Evolutionary conservation across 2,888 invertebrate genomes (phyloP).

Genomic region (Abrostola triplasia): DNA sequence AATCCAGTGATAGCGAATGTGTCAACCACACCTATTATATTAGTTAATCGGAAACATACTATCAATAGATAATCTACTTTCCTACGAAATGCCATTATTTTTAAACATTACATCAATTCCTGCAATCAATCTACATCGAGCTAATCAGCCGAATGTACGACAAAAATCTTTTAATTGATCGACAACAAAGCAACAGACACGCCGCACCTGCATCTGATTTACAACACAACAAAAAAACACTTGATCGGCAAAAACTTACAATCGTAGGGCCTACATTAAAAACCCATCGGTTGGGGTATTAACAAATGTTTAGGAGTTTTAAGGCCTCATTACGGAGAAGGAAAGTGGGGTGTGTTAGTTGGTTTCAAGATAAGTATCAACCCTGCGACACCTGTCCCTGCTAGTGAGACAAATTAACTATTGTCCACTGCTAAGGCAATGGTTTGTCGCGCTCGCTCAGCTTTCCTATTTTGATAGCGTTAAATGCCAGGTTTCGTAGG

Average conservation of each 20-base stretch:
- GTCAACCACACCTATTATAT: too few species aligned
- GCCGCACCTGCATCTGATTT: constrained; percentile 55
- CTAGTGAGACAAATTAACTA: constrained; percentile 26
- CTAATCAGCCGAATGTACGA: constrained; percentile 14
- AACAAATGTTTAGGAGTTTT: constrained; percentile 80
- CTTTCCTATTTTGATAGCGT: neutral
- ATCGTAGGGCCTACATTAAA: constrained; percentile 72
- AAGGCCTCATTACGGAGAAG: constrained; percentile 72
- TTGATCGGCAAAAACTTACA: constrained; percentile 59
- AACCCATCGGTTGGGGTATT: constrained; percentile 75
- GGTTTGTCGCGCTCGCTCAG: constrained; percentile 2
- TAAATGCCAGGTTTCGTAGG: neutral
- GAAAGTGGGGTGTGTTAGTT: constrained; percentile 48
- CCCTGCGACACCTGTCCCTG: constrained; percentile 56
- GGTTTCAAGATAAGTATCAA: constrained; percentile 58
- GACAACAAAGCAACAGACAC: constrained; percentile 13
- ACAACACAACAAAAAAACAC: constrained; percentile 51
- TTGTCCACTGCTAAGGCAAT: constrained; percentile 23
- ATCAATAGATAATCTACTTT: constrained; percentile 1
- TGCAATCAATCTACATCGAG: neutral
- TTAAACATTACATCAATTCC: neutral
- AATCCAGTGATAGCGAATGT: too few species aligned
- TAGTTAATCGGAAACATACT: neutral
- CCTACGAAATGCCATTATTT: neutral
- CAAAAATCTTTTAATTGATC: constrained; percentile 37